Evolutionary conservation across 2,888 invertebrate genomes (phyloP).

Genomic region (Archips xylosteana): DNA sequence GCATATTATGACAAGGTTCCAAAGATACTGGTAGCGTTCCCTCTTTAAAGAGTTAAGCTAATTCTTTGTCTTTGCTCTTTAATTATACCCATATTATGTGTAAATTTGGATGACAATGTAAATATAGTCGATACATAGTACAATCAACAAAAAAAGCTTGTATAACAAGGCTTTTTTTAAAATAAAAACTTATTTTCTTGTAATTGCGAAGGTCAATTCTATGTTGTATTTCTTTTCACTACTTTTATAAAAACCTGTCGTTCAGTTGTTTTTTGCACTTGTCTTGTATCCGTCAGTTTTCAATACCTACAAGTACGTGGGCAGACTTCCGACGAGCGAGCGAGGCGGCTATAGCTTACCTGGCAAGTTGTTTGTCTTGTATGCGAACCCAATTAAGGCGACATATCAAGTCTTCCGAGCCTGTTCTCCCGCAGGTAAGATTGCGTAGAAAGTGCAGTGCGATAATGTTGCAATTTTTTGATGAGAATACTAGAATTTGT

Average conservation of each 20-base stretch:
- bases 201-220: neutral
- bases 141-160: no score
- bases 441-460: constrained; percentile 5
- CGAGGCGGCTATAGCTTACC: constrained; percentile 21
- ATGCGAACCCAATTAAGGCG: constrained; percentile 45
- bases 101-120: no score
- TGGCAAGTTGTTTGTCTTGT: constrained; percentile 43
- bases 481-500: neutral
- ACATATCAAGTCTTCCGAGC: constrained; percentile 39
- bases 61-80: no score
- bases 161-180: no score
- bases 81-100: no score
- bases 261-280: neutral
- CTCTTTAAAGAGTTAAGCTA: no score
- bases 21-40: no score
- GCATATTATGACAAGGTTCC: no score
- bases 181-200: no score
- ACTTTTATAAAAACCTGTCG: neutral
- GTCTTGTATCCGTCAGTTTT: neutral
- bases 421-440: constrained; percentile 31
- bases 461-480: constrained; percentile 1
- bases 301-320: constrained; percentile 12
- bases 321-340: constrained; percentile 12
- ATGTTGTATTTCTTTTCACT: neutral
- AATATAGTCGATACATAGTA: no score